A percentile compares a stretch with the other conserved stretches of the same genome.
These are phyloP conservation scores for Oryzaephilus surinamensis DNA, from an alignment of 1,140 invertebrate genomes.

Conservation along the genomic window DNA sequence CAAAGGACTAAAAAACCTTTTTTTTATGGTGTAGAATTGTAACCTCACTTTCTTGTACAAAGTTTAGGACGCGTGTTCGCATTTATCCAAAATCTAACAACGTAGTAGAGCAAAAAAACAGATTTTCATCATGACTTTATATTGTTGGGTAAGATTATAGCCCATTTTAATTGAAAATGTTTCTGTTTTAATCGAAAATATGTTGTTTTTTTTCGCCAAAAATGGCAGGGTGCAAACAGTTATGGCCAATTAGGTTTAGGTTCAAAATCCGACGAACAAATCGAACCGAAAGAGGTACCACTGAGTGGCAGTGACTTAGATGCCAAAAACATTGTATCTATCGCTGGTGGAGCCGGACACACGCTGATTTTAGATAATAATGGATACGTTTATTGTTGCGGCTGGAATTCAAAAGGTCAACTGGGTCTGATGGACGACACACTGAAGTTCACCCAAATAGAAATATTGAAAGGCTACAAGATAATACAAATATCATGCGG, in stretches of 20 bases:
- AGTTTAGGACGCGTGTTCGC: conserved; percentile 16
- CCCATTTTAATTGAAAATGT: background rate
- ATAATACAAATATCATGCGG: conserved; percentile 54
- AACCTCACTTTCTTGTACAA: conserved; percentile 17
- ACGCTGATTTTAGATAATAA: conserved; percentile 53
- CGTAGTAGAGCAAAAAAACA: conserved; percentile 2
- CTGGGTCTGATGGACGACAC: conserved; percentile 48
- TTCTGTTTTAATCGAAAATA: background rate
- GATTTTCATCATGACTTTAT: conserved; percentile 19
- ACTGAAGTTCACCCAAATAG: conserved; percentile 43
- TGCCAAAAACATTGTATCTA: conserved; percentile 43
- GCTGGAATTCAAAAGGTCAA: conserved; percentile 78
- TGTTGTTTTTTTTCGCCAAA: conserved; percentile 8
- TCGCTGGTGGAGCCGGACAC: conserved; percentile 67
- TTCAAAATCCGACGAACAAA: conserved; percentile 52
- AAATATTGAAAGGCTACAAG: conserved; percentile 42
- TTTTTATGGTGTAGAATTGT: too few relatives aligned
- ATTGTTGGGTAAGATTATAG: conserved; percentile 23
- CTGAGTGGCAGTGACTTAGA: conserved; percentile 34
- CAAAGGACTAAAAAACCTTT: too few relatives aligned
- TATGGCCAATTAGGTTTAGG: conserved; percentile 69
- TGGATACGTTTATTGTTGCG: conserved; percentile 68
- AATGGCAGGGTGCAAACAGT: conserved; percentile 67
- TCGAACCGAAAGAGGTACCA: conserved; percentile 45
- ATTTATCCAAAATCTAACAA: conserved; percentile 2